Evolutionary conservation across 2,888 invertebrate species (phyloP).

Genomic region (Halocaridina rubra): DNA sequence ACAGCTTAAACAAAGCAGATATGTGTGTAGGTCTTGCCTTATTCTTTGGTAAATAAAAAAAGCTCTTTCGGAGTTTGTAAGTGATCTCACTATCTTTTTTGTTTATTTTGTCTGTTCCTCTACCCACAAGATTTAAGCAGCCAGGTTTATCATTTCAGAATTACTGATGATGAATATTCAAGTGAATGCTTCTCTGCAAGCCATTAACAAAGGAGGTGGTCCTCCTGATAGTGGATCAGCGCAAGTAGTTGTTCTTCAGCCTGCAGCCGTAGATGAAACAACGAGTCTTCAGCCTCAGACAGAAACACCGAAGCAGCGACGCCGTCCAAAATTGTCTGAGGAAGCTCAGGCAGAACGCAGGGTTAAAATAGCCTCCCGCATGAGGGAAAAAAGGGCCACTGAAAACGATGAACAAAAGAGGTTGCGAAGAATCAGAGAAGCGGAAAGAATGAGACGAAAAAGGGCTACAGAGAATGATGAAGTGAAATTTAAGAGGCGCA

Average conservation of each 20-base stretch:
- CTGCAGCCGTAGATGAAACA: slow-evolving; percentile 40
- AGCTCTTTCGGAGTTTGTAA: too few relatives aligned
- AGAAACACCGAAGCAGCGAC: slow-evolving; percentile 26
- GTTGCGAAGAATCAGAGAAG: slow-evolving; percentile 55
- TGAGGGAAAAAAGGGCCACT: slow-evolving; percentile 61
- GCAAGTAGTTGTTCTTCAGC: slow-evolving; percentile 40
- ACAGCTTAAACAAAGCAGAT: too few relatives aligned
- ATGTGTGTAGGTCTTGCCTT: too few relatives aligned
- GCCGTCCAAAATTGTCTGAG: slow-evolving; percentile 50
- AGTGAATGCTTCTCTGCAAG: slow-evolving; percentile 50
- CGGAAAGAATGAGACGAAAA: slow-evolving; percentile 60
- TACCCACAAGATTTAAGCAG: too few relatives aligned
- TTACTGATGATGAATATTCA: slow-evolving; percentile 61
- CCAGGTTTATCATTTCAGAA: slow-evolving; percentile 37
- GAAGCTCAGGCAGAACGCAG: slow-evolving; percentile 44
- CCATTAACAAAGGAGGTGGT: slow-evolving; percentile 36
- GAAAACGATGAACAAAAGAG: slow-evolving; percentile 59
- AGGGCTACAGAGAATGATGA: slow-evolving; percentile 52
- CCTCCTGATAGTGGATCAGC: slow-evolving; percentile 14
- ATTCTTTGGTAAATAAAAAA: too few relatives aligned
- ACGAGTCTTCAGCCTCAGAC: background rate
- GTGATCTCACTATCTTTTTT: too few relatives aligned
- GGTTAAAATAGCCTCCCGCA: slow-evolving; percentile 49
- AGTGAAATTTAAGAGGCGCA: slow-evolving; percentile 34
- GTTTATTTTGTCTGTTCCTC: too few relatives aligned